Base-by-base conservation (phyloP, 2,113 vertebrate genomes). In the Galbula dea region DNA sequence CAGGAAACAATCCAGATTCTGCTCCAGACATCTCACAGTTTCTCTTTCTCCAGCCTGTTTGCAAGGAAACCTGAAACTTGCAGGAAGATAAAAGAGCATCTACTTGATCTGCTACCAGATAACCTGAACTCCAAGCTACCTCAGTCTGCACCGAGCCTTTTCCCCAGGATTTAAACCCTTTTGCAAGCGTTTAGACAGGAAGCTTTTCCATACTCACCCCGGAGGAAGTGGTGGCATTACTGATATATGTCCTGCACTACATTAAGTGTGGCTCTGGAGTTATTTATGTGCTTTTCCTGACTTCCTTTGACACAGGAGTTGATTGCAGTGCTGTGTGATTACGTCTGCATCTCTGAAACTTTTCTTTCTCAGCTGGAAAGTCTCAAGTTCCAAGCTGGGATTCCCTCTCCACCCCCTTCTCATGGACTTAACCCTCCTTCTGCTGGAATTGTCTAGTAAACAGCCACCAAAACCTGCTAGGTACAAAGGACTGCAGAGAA, bases 321-420 rank as follows among this genome's bases (percentile, higher is more conserved):
- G 85, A 86, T 88, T 49, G 94, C 90, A 55, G 95, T 52, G 82
- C 94, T 90, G 88, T 73, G 90, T 45, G 77, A 93, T 96, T 94
- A 96, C 83, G 91, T 96, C 97, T 76, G 92, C 94, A 90, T 95
- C 94, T 97, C 86, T 52, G 82, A 96, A 94, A 52, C 91, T 81
- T 43, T 86, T 79, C 73, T 66, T 67, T 88, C 97, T 97, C 97
- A 97, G 97, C 97, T 97, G 97, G 97, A 92, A 97, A 96, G 97
- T 95, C 92, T 97, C 98, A 94, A 96, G 96, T 97, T 98, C 97
- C 97, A 93, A 94, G 95, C 96, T 76, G 97, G 93, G 97, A 95
- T 97, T 97, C 97, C 96, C 95, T 98, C 97, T 96, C 96, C 96
- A 95, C 96, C 95, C 93, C 90, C 95, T 95, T 91, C 83, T 48